Evolutionary conservation across 2,888 invertebrate genomes (phyloP).

Genomic region (Drosophila percnosoma): DNA sequence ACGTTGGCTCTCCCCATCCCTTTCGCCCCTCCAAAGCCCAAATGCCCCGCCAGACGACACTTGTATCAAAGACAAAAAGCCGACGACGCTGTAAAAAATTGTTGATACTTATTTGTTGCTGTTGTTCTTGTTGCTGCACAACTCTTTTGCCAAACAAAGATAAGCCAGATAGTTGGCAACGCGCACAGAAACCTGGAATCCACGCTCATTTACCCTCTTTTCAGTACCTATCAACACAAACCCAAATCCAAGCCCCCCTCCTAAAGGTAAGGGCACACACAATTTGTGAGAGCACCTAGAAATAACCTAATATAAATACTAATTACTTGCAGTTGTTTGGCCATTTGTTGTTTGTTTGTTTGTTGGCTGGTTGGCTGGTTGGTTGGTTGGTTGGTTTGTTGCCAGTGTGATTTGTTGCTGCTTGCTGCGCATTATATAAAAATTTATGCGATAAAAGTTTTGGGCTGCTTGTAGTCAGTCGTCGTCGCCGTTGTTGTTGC

Average conservation of each 20-base stretch:
- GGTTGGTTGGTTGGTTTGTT: conserved; percentile 5
- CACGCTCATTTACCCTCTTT: background rate
- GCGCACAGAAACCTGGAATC: conserved; percentile 28
- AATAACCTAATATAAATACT: conserved; percentile 56
- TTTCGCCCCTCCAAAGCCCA: conserved; percentile 9
- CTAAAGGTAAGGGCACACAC: background rate
- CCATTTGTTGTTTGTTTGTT: conserved; percentile 29
- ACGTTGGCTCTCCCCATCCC: conserved; percentile 11
- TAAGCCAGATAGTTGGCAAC: conserved; percentile 59
- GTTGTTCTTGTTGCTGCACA: conserved; percentile 40
- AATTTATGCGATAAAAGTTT: conserved; percentile 72
- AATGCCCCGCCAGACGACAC: conserved; percentile 15
- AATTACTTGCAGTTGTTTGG: conserved; percentile 52
- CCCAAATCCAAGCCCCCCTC: background rate
- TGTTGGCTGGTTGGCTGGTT: background rate
- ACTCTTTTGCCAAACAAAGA: conserved; percentile 44
- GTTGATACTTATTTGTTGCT: conserved; percentile 59
- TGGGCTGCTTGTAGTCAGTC: conserved; percentile 20
- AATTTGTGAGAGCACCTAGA: conserved; percentile 27
- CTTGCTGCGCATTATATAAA: conserved; percentile 39
- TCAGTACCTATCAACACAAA: background rate
- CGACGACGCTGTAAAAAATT: conserved; percentile 70
- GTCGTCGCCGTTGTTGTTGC: conserved; percentile 16
- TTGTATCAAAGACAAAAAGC: conserved; percentile 68
- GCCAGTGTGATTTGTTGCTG: conserved; percentile 47